Percentiles rank a stretch among this genome's conserved stretches.
Conservation (phyloP, 1,140 invertebrate species). For the Chironomus striatipennis region DNA sequence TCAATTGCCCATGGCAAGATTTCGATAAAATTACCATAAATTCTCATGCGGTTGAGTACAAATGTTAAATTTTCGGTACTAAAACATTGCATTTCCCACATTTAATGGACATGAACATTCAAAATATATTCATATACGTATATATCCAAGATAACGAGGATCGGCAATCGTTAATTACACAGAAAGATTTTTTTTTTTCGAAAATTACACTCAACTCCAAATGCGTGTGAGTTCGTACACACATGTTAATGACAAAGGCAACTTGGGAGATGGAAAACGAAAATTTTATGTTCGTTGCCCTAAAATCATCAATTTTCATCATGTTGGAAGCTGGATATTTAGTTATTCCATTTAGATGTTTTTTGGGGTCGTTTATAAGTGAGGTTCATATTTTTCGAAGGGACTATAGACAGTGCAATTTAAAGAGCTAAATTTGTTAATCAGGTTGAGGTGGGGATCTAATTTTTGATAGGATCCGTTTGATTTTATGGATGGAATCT, state of each 20-base stretch:
- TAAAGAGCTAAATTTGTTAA: too few species aligned
- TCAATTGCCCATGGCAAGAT: constrained; percentile 6
- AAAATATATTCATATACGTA: too few species aligned
- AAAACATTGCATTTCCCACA: neutral
- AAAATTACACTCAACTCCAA: neutral
- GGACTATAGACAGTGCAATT: too few species aligned
- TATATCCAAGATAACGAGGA: neutral
- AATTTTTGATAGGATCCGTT: too few species aligned
- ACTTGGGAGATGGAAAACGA: neutral
- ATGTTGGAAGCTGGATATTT: neutral
- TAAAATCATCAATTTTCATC: constrained; percentile 3
- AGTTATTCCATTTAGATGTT: neutral
- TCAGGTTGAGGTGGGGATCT: too few species aligned
- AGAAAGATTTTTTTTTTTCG: neutral
- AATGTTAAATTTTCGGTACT: neutral
- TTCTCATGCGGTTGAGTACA: neutral
- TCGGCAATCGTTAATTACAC: neutral
- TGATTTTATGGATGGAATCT: too few species aligned
- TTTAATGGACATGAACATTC: too few species aligned
- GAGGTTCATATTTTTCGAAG: too few species aligned
- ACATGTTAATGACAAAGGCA: neutral
- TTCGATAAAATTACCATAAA: neutral
- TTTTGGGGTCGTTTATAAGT: too few species aligned
- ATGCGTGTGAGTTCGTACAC: neutral
- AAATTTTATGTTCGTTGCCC: neutral